phyloP scores from a whole-genome alignment of 2,888 invertebrate genomes.

The Pecten maximus region DNA sequence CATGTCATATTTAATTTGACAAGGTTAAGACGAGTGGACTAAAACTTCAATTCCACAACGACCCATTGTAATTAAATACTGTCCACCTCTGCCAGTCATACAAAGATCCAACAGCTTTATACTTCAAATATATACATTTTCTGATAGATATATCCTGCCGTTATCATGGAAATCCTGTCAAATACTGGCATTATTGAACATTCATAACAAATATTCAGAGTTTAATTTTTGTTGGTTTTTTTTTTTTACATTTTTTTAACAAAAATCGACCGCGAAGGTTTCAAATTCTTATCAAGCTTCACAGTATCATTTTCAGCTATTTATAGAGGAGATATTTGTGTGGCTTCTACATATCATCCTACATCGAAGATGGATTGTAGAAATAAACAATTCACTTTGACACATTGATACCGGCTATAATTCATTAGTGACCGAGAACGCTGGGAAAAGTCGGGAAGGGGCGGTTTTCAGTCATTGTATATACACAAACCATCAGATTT shows the following conservation, averaged over 20 bases:
- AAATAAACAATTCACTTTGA: not conserved
- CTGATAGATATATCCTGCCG: too few relatives aligned
- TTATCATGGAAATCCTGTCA: not conserved
- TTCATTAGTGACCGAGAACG: not conserved
- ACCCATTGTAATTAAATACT: not conserved
- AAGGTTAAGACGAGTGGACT: not conserved
- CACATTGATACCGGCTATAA: not conserved
- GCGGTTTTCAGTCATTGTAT: not conserved
- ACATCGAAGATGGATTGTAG: not conserved
- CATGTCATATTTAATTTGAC: constrained; percentile 14
- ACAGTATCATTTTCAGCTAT: not conserved
- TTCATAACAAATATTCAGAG: too few relatives aligned
- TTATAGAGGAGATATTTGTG: not conserved
- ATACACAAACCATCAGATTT: not conserved
- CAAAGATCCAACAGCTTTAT: not conserved
- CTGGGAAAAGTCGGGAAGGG: not conserved
- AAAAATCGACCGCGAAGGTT: too few relatives aligned
- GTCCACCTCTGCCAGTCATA: not conserved
- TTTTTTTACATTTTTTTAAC: too few relatives aligned
- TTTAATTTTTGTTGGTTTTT: too few relatives aligned
- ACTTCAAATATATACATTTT: too few relatives aligned
- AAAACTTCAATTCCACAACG: not conserved
- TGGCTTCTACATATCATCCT: not conserved
- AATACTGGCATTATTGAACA: not conserved
- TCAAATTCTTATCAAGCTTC: not conserved